Evolutionary conservation across 30 jellyfish, hydroid and myxozoan species (phyloP).

Genomic region (Phacellophora camtschatica): DNA sequence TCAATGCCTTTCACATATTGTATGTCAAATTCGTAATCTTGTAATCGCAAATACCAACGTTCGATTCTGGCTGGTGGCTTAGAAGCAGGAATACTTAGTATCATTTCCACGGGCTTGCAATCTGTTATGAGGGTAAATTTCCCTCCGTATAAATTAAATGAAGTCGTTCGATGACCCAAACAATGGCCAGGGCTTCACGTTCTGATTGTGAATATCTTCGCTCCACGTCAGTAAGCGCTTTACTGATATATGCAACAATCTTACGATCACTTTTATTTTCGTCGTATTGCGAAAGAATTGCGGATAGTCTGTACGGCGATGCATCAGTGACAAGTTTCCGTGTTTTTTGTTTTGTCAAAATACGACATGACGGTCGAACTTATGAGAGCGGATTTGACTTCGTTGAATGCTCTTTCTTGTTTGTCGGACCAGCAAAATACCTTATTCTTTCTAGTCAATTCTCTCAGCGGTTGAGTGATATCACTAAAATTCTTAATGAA

Average conservation of each 20-base stretch:
- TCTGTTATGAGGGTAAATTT: conserved; percentile 9
- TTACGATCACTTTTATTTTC: background rate
- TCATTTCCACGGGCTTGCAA: conserved; percentile 17
- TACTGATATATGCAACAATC: conserved; percentile 15
- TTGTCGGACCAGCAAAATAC: background rate
- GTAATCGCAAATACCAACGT: conserved; percentile 17
- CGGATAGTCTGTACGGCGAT: conserved; percentile 49
- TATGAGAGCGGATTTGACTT: background rate
- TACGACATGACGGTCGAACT: background rate
- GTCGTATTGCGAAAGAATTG: conserved; percentile 8
- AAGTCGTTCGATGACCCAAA: conserved; percentile 25
- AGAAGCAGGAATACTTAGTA: background rate
- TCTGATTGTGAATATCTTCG: conserved; percentile 38
- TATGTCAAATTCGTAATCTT: background rate
- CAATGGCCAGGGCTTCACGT: conserved; percentile 37
- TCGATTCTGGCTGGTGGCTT: conserved; percentile 23
- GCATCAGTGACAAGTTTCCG: conserved; percentile 35
- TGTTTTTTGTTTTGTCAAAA: conserved; percentile 18
- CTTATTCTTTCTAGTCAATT: conserved; percentile 11
- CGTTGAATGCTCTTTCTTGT: conserved; percentile 5
- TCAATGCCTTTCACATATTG: background rate
- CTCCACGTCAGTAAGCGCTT: conserved; percentile 3
- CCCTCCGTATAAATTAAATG: conserved; percentile 1
- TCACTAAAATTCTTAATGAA: conserved; percentile 18
- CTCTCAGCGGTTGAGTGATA: conserved; percentile 20